A percentile compares a stretch with the other conserved stretches of the same genome.
These are phyloP conservation scores for Cuculus canorus DNA, from an alignment of 2,797 vertebrate species.

Conservation along the genomic window DNA sequence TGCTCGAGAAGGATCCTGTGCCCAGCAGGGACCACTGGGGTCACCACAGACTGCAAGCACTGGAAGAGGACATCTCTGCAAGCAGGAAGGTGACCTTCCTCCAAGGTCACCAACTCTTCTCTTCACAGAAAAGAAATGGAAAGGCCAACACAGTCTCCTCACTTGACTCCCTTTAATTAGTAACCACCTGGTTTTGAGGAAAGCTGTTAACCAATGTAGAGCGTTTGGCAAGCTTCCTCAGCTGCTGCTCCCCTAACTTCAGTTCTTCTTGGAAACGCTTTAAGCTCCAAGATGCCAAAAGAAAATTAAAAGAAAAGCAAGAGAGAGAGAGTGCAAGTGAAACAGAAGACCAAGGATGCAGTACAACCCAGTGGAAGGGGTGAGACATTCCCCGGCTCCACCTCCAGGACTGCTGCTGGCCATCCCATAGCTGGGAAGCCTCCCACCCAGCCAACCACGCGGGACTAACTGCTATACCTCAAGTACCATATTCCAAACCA, in stretches of 20 bases:
- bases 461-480: neutral
- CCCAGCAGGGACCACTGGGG: neutral
- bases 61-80: neutral
- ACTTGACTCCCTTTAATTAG: conserved; percentile 55
- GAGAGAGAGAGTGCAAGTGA: neutral
- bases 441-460: neutral
- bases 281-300: neutral
- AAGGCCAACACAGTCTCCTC: conserved; percentile 14
- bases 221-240: conserved; percentile 30
- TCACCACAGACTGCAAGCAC: rapidly evolving
- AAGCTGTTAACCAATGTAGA: conserved; percentile 32
- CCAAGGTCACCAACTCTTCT: neutral
- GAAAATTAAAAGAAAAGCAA: neutral
- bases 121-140: neutral
- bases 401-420: neutral
- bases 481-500: neutral
- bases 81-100: neutral
- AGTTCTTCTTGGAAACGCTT: conserved; percentile 3
- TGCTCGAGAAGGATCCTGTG: neutral
- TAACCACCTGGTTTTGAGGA: conserved; percentile 54
- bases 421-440: rapidly evolving
- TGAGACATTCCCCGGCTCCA: neutral
- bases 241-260: conserved; percentile 35
- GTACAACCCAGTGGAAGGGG: neutral
- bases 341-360: neutral